Percentiles rank a stretch among this genome's conserved stretches.
phyloP scores from a whole-genome alignment of 2,113 vertebrate genomes.

The Prochilodus magdalenae region DNA sequence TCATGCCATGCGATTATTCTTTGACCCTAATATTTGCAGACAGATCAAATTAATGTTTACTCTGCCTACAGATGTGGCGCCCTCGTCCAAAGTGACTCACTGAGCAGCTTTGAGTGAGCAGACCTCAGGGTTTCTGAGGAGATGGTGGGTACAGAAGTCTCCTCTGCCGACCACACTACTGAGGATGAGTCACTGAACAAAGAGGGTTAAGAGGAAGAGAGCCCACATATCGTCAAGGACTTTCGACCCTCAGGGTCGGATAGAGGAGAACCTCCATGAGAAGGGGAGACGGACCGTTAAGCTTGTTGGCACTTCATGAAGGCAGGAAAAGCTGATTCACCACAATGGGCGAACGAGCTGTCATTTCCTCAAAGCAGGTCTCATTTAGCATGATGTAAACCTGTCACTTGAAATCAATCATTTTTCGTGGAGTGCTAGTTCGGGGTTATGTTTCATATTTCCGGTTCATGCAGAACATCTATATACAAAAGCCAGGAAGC shows the following conservation, averaged over 20 bases:
- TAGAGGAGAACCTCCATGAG: slow-evolving; percentile 7
- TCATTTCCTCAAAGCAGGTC: neutral
- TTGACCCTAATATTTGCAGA: slow-evolving; percentile 44
- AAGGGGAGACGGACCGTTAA: slow-evolving; percentile 5
- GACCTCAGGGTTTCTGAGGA: slow-evolving; percentile 24
- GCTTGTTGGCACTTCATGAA: slow-evolving; percentile 18
- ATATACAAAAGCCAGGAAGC: neutral
- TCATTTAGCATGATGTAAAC: neutral
- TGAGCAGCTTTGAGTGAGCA: slow-evolving; percentile 46
- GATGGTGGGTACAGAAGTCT: slow-evolving; percentile 57
- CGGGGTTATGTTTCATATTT: neutral
- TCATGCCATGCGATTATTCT: slow-evolving; percentile 32
- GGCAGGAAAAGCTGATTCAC: neutral
- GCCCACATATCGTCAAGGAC: slow-evolving; percentile 32
- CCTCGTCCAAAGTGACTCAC: slow-evolving; percentile 63
- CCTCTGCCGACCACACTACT: slow-evolving; percentile 67
- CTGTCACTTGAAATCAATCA: neutral
- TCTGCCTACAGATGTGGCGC: slow-evolving; percentile 43
- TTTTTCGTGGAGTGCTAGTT: neutral
- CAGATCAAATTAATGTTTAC: slow-evolving; percentile 44
- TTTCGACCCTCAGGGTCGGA: slow-evolving; percentile 27
- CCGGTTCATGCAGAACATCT: neutral
- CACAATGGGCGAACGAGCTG: neutral
- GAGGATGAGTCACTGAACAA: slow-evolving; percentile 67
- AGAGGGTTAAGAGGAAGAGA: slow-evolving; percentile 56